These are phyloP conservation scores for Drosophila aldrichi DNA, from an alignment of 2,888 invertebrate genomes.

Conservation along the genomic window DNA sequence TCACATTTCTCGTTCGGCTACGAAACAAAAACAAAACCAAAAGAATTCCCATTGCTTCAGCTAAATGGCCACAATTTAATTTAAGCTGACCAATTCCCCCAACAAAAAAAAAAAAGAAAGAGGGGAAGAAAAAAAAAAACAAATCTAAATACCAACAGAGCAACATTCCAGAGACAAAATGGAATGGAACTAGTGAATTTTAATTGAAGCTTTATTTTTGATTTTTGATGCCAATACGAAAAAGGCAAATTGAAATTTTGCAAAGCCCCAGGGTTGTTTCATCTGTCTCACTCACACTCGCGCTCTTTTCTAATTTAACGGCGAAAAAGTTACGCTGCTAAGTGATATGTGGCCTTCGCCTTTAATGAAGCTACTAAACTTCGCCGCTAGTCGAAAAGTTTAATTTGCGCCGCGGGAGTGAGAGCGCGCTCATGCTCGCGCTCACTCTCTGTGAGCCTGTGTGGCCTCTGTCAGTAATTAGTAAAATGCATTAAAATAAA, in stretches of 20 bases:
- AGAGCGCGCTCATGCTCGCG: background rate
- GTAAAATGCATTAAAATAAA: conserved; percentile 76
- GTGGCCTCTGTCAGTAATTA: conserved; percentile 61
- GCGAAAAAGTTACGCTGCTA: conserved; percentile 53
- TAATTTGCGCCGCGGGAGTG: conserved; percentile 53
- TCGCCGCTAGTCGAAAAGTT: conserved; percentile 69
- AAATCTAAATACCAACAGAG: conserved; percentile 48
- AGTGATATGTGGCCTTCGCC: conserved; percentile 60
- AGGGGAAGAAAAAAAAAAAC: conserved; percentile 17
- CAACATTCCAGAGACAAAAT: conserved; percentile 22
- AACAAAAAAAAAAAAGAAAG: background rate
- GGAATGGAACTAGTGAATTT: conserved; percentile 61
- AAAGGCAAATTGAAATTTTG: conserved; percentile 65
- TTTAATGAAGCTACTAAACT: conserved; percentile 67
- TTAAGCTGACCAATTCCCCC: conserved; percentile 56
- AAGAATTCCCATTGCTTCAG: conserved; percentile 44
- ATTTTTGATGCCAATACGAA: conserved; percentile 50
- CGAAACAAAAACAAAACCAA: conserved; percentile 3
- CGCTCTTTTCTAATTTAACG: conserved; percentile 60
- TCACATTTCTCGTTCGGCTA: background rate
- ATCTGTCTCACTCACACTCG: background rate
- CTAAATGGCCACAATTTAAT: conserved; percentile 68
- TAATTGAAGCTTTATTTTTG: conserved; percentile 75
- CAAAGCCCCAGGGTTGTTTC: conserved; percentile 57
- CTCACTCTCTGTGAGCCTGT: background rate